Evolutionary conservation across 2,888 invertebrate species (phyloP).

Genomic region (Leucania comma): DNA sequence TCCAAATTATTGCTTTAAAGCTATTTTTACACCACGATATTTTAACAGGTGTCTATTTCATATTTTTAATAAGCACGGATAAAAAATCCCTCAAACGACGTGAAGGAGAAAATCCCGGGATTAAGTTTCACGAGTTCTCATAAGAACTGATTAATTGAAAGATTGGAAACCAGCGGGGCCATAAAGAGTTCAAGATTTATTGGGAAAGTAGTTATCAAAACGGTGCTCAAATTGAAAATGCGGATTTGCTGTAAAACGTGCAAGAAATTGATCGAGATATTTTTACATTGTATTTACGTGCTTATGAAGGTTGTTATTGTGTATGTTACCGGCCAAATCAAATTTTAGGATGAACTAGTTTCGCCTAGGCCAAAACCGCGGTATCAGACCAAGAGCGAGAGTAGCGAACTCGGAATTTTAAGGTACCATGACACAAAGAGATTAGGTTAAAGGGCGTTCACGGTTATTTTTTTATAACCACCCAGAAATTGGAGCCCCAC

Average conservation of each 20-base stretch:
- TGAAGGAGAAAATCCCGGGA: conserved; percentile 55
- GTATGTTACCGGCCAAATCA: too few species aligned
- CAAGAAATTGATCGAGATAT: conserved; percentile 29
- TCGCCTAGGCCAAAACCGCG: too few species aligned
- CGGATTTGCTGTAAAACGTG: conserved; percentile 39
- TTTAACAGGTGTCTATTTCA: conserved; percentile 44
- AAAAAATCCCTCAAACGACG: conserved; percentile 41
- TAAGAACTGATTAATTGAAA: conserved; percentile 70
- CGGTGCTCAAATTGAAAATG: conserved; percentile 58
- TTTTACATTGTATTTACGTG: conserved; percentile 15
- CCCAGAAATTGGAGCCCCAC: too few species aligned
- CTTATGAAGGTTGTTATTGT: background rate
- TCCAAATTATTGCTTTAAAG: background rate
- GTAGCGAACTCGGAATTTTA: too few species aligned
- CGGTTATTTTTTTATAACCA: too few species aligned
- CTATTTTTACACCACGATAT: background rate
- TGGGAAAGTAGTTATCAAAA: conserved; percentile 61
- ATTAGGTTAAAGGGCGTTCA: too few species aligned
- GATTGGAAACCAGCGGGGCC: conserved; percentile 64
- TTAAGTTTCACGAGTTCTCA: conserved; percentile 61
- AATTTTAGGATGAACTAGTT: too few species aligned
- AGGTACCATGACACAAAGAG: too few species aligned
- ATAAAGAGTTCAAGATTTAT: conserved; percentile 66
- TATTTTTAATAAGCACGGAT: conserved; percentile 48
- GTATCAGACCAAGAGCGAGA: too few species aligned